phyloP scores from a whole-genome alignment of 2,797 vertebrate genomes.

The Brachymystax lenok region DNA sequence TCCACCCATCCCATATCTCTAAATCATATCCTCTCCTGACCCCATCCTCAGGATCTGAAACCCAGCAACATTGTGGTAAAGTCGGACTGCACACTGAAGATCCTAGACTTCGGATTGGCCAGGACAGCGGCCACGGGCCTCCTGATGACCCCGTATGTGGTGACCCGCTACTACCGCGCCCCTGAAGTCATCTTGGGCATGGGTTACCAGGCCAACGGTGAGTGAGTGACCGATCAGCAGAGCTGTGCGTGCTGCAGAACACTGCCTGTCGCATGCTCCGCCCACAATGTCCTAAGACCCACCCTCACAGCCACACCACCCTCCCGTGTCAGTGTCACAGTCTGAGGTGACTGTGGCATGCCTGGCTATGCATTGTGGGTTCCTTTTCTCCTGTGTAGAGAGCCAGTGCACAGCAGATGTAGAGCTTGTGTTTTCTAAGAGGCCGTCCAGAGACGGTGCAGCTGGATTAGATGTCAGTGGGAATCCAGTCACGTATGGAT shows the following conservation, averaged over 20 bases:
- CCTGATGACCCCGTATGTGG: slow-evolving; percentile 98
- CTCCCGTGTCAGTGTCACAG: slow-evolving; percentile 42
- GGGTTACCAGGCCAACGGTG: slow-evolving; percentile 98
- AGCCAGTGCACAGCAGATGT: slow-evolving; percentile 50
- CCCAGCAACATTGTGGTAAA: slow-evolving; percentile 99
- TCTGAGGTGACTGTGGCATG: slow-evolving; percentile 46
- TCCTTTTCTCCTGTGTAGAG: slow-evolving; percentile 46
- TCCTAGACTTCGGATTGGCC: slow-evolving; percentile 96
- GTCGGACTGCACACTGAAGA: slow-evolving; percentile 98
- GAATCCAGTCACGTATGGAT: slow-evolving; percentile 30
- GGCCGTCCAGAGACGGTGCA: slow-evolving; percentile 38
- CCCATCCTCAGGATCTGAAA: slow-evolving; percentile 86
- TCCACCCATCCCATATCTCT: neutral
- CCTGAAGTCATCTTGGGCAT: slow-evolving; percentile 98
- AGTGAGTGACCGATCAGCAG: slow-evolving; percentile 59
- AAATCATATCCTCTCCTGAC: neutral
- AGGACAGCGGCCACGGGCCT: slow-evolving; percentile 96
- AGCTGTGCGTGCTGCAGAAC: neutral
- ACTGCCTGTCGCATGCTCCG: slow-evolving; percentile 62
- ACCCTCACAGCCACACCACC: slow-evolving; percentile 21
- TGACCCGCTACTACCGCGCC: slow-evolving; percentile 97
- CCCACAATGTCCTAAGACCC: slow-evolving; percentile 20
- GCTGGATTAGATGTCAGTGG: slow-evolving; percentile 20
- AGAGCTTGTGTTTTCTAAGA: slow-evolving; percentile 61
- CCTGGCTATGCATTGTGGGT: slow-evolving; percentile 55